Evolutionary conservation across 2,888 invertebrate species (phyloP), one percentile per base, ranked within the genome.

Genomic region (Gandaritis pyraliata): DNA sequence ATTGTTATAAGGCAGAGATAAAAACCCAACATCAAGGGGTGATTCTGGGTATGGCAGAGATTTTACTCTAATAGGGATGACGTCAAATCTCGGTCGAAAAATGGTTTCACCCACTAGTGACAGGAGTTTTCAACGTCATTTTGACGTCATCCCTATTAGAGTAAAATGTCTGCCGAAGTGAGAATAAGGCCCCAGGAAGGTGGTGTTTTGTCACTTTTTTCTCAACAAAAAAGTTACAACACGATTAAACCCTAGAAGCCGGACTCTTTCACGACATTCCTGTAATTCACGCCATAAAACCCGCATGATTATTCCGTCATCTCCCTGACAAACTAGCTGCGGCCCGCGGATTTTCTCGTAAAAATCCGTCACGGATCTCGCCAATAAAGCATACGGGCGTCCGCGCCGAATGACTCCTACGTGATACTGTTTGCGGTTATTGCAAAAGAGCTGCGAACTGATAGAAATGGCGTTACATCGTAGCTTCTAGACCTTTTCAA

Each of bases 341-440:
- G 66, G 70, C 62, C 71, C 80, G 81, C 79, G 81, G 77, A 69
- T 77, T 80, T 72, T 72, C 78, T 87, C 87, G 86, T 87, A 87
- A 86, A 86, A 86, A 85, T 86, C 83, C 83, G 78, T 76, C 82
- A 78, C 81, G 82, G 78, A 72, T 72, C 73, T 65, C 72, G 72
- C 74, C 83, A 85, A 84, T 87, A 87, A 85, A 85, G 80, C 81
- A 83, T 77, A 80, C 72, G 69, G 81, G 77, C 76, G 77, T 73
- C 69, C 76, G 53, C 73, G 76, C 72, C 76, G 81, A 86, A 88
- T 87, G 86, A 80, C 76, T 77, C 68, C 75, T 80, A 88, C 88
- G 88, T 88, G 88, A 84, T 80, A 70, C 78, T 75, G 69, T 66
- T 74, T 72, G 74, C 69, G 78, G 72, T 78, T 74, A 78, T 77